Conservation (phyloP, 2,888 invertebrate genomes). For the Caenorhabditis sp. region DNA sequence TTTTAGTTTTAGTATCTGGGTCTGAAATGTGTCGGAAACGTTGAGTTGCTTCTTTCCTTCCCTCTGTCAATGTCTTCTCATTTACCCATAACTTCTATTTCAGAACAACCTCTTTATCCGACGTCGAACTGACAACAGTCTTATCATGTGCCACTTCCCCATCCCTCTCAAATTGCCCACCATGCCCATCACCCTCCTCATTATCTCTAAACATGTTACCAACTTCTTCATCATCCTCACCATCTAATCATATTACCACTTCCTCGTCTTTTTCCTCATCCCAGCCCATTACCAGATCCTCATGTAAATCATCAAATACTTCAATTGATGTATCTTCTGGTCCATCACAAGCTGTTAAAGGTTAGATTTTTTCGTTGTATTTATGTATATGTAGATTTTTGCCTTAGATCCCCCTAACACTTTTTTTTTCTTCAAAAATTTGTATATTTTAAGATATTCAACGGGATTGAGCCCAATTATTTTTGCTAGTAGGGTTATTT, state of each 20-base stretch:
- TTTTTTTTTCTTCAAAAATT: too few species aligned
- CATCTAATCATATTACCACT: slow-evolving; percentile 15
- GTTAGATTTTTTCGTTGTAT: slow-evolving; percentile 1
- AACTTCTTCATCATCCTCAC: slow-evolving; percentile 13
- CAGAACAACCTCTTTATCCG: not conserved
- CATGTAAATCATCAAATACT: slow-evolving; percentile 29
- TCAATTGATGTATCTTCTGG: slow-evolving; percentile 24
- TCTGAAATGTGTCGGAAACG: not conserved
- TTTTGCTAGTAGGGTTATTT: too few species aligned
- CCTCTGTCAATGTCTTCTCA: too few species aligned
- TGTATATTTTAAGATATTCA: too few species aligned
- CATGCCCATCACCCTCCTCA: slow-evolving; percentile 22
- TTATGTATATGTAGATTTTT: not conserved
- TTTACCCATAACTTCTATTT: not conserved
- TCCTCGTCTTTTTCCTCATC: slow-evolving; percentile 13
- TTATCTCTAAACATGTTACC: slow-evolving; percentile 24
- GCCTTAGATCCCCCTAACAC: too few species aligned
- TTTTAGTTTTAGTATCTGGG: too few species aligned
- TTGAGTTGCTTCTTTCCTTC: too few species aligned
- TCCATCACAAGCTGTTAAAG: slow-evolving; percentile 41
- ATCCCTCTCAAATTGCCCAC: slow-evolving; percentile 1
- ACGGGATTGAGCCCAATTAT: too few species aligned
- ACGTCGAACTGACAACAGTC: not conserved
- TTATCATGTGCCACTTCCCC: not conserved
- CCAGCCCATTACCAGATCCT: slow-evolving; percentile 4